Conservation (phyloP, 2,888 invertebrate species). For the Lasioglossum lativentre region DNA sequence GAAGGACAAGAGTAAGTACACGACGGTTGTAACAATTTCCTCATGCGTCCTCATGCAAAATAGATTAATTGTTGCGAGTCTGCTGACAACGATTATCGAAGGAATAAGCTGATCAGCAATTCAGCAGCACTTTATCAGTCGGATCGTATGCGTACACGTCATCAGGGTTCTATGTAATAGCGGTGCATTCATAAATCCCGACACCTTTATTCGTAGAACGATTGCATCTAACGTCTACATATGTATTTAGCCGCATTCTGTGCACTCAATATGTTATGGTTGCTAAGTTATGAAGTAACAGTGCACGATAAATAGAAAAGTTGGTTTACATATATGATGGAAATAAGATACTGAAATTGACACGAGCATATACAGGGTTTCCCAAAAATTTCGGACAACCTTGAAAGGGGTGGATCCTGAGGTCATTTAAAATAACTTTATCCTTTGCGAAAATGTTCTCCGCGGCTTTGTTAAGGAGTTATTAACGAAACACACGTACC, state of each 20-base stretch:
- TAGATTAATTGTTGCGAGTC: conserved; percentile 75
- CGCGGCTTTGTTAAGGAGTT: too few species aligned
- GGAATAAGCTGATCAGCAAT: conserved; percentile 33
- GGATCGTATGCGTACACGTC: conserved; percentile 17
- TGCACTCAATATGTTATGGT: background rate
- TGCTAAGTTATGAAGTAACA: background rate
- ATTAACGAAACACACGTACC: too few species aligned
- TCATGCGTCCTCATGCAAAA: conserved; percentile 56
- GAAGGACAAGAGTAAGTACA: conserved; percentile 21
- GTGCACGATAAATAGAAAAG: background rate
- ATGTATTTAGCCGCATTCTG: background rate
- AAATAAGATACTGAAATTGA: background rate
- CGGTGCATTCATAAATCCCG: background rate
- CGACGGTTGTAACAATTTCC: conserved; percentile 48
- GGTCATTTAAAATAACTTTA: too few species aligned
- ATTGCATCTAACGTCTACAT: conserved; percentile 11
- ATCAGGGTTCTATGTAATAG: background rate
- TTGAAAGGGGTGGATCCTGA: too few species aligned
- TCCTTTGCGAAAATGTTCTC: too few species aligned
- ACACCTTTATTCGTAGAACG: background rate
- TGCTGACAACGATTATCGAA: conserved; percentile 59
- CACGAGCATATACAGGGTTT: background rate
- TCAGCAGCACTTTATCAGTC: background rate
- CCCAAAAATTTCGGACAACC: too few species aligned
- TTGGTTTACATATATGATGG: background rate